Evolutionary conservation across 2,113 vertebrate genomes (phyloP).

Genomic region (Brachirus orientalis): DNA sequence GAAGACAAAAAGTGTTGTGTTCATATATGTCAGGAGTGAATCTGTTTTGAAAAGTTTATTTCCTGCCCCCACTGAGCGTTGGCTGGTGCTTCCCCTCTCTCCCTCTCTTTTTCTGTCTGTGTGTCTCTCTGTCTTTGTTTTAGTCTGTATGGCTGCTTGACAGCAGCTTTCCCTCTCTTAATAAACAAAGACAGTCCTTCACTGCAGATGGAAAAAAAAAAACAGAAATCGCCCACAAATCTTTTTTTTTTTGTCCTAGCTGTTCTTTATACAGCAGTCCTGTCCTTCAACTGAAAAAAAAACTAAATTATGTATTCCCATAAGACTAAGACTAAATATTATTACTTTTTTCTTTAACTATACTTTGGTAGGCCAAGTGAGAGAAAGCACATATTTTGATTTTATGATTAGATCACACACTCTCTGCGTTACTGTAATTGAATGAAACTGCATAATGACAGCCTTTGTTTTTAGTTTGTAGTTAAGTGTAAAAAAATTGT

Average conservation of each 20-base stretch:
- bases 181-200: slow-evolving; percentile 49
- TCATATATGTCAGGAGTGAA: slow-evolving; percentile 56
- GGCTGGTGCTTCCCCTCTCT: slow-evolving; percentile 10
- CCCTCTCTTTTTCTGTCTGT: background rate
- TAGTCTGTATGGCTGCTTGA: slow-evolving; percentile 45
- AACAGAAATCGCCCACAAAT: slow-evolving; percentile 37
- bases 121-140: slow-evolving; percentile 30
- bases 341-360: no score
- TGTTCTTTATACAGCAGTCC: slow-evolving; percentile 13
- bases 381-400: no score
- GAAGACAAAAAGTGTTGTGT: slow-evolving; percentile 57
- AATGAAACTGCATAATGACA: no score
- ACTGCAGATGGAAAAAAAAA: no score
- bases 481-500: no score
- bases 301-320: background rate
- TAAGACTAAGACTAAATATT: background rate
- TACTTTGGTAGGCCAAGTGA: no score
- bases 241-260: slow-evolving; percentile 45
- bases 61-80: slow-evolving; percentile 72
- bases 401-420: no score
- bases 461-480: no score
- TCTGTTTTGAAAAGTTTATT: slow-evolving; percentile 66
- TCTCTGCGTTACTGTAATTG: no score
- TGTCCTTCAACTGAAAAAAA: slow-evolving; percentile 16
- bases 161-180: slow-evolving; percentile 53